These are phyloP conservation scores for Epirrita christyi DNA, from an alignment of 2,888 invertebrate genomes.

Conservation along the genomic window DNA sequence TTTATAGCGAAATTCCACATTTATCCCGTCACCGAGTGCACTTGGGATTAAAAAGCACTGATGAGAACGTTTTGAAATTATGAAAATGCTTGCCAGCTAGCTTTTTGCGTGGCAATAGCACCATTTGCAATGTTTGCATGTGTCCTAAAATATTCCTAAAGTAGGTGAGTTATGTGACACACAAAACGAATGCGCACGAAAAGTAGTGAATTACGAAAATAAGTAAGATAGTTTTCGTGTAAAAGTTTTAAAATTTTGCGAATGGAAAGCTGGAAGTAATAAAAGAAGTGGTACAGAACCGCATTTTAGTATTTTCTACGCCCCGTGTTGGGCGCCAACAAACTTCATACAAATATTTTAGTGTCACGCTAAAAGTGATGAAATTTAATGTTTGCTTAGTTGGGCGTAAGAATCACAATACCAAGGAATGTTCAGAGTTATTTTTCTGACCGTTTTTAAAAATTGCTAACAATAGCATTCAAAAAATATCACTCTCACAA, in stretches of 20 bases:
- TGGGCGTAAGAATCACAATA: background rate
- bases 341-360: slow-evolving; percentile 49
- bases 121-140: slow-evolving; percentile 28
- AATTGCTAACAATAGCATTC: background rate
- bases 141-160: slow-evolving; percentile 26
- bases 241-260: slow-evolving; percentile 52
- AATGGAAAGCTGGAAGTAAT: slow-evolving; percentile 47
- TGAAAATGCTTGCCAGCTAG: slow-evolving; percentile 16
- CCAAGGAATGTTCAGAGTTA: too few relatives aligned
- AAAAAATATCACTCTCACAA: background rate
- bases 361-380: background rate
- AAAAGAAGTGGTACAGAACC: slow-evolving; percentile 58
- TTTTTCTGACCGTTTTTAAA: background rate
- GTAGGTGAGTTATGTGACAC: slow-evolving; percentile 29
- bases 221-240: slow-evolving; percentile 54
- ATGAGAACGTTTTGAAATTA: slow-evolving; percentile 18
- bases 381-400: background rate
- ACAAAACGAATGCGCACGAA: slow-evolving; percentile 34
- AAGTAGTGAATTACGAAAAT: slow-evolving; percentile 44
- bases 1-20: slow-evolving; percentile 6
- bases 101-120: slow-evolving; percentile 14
- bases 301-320: slow-evolving; percentile 51
- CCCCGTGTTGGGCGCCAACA: slow-evolving; percentile 59
- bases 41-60: slow-evolving; percentile 23
- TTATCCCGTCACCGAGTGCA: slow-evolving; percentile 9